Conservation (phyloP, 2,797 vertebrate genomes). For the Anas bahamensis region DNA sequence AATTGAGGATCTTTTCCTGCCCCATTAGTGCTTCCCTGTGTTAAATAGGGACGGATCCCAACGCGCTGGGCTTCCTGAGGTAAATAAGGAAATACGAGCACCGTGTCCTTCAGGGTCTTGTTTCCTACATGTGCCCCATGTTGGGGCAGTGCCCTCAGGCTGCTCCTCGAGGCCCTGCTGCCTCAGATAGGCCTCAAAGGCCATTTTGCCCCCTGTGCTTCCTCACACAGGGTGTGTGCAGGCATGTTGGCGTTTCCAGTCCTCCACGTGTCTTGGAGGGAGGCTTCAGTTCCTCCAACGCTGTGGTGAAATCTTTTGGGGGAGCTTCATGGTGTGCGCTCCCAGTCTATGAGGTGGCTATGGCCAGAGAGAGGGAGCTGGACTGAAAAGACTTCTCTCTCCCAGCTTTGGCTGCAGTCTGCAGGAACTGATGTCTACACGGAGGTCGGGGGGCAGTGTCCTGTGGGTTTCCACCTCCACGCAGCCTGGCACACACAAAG, state of each 20-base stretch:
- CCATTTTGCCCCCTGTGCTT: neutral
- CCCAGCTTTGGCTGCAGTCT: neutral
- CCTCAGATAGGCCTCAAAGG: neutral
- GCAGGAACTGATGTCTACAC: neutral
- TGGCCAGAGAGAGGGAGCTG: neutral
- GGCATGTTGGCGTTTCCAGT: neutral
- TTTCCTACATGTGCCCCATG: neutral
- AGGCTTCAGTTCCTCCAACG: neutral
- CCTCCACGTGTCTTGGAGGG: fast-evolving
- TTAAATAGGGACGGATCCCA: neutral
- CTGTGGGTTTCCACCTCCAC: neutral
- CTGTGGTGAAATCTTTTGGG: neutral
- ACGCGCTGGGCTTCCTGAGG: neutral
- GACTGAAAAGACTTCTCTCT: neutral
- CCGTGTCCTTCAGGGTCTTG: fast-evolving
- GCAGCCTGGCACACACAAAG: fast-evolving
- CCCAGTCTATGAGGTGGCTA: neutral
- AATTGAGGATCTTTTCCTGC: neutral
- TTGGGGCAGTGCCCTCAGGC: neutral
- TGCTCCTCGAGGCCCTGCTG: neutral
- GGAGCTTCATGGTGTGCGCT: neutral
- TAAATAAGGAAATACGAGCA: neutral
- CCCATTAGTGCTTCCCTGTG: neutral
- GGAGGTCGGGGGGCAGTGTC: neutral
- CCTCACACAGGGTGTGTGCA: neutral